These are phyloP conservation scores for Dryobota labecula DNA, from an alignment of 2,888 invertebrate genomes.

Conservation along the genomic window DNA sequence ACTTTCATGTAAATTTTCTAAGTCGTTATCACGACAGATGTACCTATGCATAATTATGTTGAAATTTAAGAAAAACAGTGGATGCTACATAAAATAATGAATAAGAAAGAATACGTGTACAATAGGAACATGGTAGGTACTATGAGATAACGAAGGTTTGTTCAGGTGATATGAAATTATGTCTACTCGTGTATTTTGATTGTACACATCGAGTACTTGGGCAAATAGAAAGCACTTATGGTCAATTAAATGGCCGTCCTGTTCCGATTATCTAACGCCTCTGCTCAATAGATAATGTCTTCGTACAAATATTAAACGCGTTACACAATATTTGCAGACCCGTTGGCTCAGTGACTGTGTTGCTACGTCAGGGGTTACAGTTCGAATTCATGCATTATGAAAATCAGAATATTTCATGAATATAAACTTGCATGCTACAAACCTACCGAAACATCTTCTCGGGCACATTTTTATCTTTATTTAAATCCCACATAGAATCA, in stretches of 20 bases:
- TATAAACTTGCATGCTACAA: background rate
- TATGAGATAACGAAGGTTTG: slow-evolving; percentile 61
- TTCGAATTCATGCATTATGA: slow-evolving; percentile 30
- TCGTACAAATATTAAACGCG: slow-evolving; percentile 60
- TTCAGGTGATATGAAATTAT: slow-evolving; percentile 66
- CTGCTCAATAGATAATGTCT: slow-evolving; percentile 58
- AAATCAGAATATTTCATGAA: slow-evolving; percentile 7
- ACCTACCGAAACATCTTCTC: background rate
- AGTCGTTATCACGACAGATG: slow-evolving; percentile 48
- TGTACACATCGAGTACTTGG: slow-evolving; percentile 56
- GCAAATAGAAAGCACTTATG: slow-evolving; percentile 67
- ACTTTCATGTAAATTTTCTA: slow-evolving; percentile 66
- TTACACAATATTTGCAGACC: slow-evolving; percentile 62
- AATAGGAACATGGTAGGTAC: slow-evolving; percentile 24
- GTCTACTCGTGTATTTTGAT: slow-evolving; percentile 54
- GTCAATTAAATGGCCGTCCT: slow-evolving; percentile 61
- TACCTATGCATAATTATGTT: slow-evolving; percentile 40
- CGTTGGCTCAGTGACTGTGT: slow-evolving; percentile 27
- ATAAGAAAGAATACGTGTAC: slow-evolving; percentile 34
- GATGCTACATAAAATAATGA: slow-evolving; percentile 7
- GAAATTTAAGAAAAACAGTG: slow-evolving; percentile 26
- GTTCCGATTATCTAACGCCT: slow-evolving; percentile 63
- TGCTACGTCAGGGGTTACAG: slow-evolving; percentile 31
- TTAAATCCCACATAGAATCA: background rate
- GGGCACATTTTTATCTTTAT: background rate